A percentile compares a stretch with the other conserved stretches of the same genome.
phyloP scores from a whole-genome alignment of 2,888 invertebrate genomes.

The Nowickia ferox region DNA sequence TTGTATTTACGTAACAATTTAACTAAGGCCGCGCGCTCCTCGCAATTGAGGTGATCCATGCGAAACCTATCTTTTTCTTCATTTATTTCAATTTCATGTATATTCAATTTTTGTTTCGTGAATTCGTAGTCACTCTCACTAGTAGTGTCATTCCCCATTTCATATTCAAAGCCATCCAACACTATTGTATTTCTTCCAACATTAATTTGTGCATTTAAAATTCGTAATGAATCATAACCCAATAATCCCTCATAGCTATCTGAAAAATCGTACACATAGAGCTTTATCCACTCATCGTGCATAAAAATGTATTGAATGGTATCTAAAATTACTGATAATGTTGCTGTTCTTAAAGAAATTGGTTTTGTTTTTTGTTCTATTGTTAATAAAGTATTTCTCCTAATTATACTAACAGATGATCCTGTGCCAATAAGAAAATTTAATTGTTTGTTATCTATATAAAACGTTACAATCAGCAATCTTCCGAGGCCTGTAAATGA shows the following conservation, averaged over 20 bases:
- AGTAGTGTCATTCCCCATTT: no score
- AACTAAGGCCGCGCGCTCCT: no score
- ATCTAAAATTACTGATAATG: conserved; percentile 25
- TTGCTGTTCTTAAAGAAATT: conserved; percentile 34
- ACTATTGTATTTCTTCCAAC: conserved; percentile 22
- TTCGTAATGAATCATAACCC: conserved; percentile 22
- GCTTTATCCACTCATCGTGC: neutral
- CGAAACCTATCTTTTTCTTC: neutral
- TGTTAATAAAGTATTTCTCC: no score
- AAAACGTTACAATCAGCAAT: neutral
- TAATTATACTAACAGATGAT: no score
- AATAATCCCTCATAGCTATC: conserved; percentile 59
- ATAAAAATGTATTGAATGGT: conserved; percentile 35
- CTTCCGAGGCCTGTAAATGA: conserved; percentile 52
- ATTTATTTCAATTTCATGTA: neutral
- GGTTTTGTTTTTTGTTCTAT: conserved; percentile 18
- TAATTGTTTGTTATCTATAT: no score
- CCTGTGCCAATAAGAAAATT: no score
- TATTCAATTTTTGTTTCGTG: neutral
- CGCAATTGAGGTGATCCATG: conserved; percentile 35
- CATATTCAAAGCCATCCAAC: conserved; percentile 22
- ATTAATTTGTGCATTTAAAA: conserved; percentile 1
- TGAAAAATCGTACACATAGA: conserved; percentile 46
- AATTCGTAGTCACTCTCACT: conserved; percentile 1
- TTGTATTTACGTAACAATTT: no score